Evolutionary conservation across 2,888 invertebrate genomes (phyloP), one percentile per base, ranked within the genome.

Genomic region (Chymomyza procnemis): DNA sequence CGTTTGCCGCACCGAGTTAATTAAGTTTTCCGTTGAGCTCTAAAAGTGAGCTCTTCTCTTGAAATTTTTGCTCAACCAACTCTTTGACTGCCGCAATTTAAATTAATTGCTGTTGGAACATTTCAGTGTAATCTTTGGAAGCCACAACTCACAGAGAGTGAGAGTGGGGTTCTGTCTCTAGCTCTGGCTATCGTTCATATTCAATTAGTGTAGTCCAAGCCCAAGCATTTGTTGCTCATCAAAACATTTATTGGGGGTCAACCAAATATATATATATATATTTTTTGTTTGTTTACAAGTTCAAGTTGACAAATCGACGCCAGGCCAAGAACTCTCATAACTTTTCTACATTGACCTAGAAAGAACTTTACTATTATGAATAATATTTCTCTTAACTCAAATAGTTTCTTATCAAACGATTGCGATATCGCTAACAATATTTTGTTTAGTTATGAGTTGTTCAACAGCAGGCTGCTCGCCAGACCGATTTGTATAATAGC

Each of bases 21-120:
- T 81, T 81, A 81, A 81, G 80, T 79, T 81, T 84, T 81, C 69
- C 85, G 68, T 68, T 46, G 34, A 22, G 46, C 26, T 55, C 50
- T 50, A 8, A 50, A 66, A 71, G 68, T 69, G 75, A 71, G n/a
- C n/a, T n/a, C n/a, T 50, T 50, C 18, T n/a, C 19, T n/a, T 50
- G 50, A 50, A 50, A 8, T 19, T 50, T n/a, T 50, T n/a, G 50
- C 50, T 18, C 50, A 50, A 26, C 12, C 68, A 64, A 68, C 50
- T 50, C 34, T 41, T 41, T 41, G 34, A 1, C 52, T 54, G 65
- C 57, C 64, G 80, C 82, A 81, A 81, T 85, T 85, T 83, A 76
- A 67, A 67, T 73, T 80, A 85, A 82, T 82, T 85, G 85, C 80
- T 80, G 34, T 41, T 41, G 34, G 34, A 41, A 41, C 69, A 72